These are phyloP conservation scores for Saturnia japonica DNA, from an alignment of 2,888 invertebrate genomes.

Conservation along the genomic window DNA sequence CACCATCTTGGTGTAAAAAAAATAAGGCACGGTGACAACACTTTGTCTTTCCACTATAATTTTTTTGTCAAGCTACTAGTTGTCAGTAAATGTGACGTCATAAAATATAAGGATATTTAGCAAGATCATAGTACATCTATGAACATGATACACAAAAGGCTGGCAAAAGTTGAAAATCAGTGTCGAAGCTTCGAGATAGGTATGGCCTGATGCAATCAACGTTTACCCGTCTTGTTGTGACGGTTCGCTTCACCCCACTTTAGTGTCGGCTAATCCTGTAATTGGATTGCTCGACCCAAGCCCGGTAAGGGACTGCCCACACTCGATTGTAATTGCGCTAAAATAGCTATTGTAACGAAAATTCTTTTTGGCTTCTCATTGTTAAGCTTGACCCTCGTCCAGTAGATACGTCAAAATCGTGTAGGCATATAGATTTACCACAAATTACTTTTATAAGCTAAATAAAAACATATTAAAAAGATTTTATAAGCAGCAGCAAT, in stretches of 20 bases:
- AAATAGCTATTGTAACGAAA: not conserved
- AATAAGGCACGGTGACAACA: no score
- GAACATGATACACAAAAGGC: not conserved
- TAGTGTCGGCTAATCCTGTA: slow-evolving; percentile 57
- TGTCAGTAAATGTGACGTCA: not conserved
- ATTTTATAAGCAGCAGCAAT: no score
- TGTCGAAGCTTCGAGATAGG: not conserved
- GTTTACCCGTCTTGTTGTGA: slow-evolving; percentile 30
- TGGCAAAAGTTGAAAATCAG: slow-evolving; percentile 1
- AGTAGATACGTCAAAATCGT: not conserved
- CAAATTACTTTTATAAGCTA: no score
- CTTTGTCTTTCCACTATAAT: no score
- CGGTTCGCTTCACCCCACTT: slow-evolving; percentile 64
- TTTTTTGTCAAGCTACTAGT: not conserved
- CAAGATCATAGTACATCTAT: not conserved
- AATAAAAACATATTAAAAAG: no score
- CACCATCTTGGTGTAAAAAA: no score
- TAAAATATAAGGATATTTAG: not conserved
- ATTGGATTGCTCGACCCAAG: slow-evolving; percentile 56
- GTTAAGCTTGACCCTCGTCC: not conserved
- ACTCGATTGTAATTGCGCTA: slow-evolving; percentile 7
- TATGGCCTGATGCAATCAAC: slow-evolving; percentile 10
- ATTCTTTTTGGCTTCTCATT: not conserved
- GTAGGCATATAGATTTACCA: no score
- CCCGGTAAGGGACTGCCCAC: slow-evolving; percentile 34